Evolutionary conservation across 2,888 invertebrate species (phyloP), one percentile per base, ranked within the genome.

Genomic region (Nemurella pictetii): DNA sequence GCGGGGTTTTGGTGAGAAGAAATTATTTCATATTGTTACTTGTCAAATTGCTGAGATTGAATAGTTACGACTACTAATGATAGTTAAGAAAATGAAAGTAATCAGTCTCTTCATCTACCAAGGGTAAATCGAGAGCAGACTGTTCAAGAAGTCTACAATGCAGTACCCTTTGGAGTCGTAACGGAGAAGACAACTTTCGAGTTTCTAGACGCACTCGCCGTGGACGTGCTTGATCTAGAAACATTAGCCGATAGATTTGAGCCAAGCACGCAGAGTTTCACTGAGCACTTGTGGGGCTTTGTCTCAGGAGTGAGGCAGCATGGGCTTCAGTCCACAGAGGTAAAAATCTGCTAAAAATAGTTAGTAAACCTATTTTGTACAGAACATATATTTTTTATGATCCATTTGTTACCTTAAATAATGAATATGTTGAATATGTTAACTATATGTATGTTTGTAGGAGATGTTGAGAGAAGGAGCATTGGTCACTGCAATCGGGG

Each of bases 281-380:
- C 95, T 86, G 95, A 96, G 90, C 95, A 95, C 88, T 92, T 97
- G 28, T 95, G 96, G 93, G 96, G 96, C 0, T 96, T 96, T 90
- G 94, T 97, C 89, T 94, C 95, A 86, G 93, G 93, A 87, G 90
- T 90, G 7, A 92, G 95, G 0, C 95, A 96, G 88, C 93, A 96
- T 86, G 97, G 97, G 0, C 91, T 97, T 28, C 97, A 97, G 90
- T 95, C 96, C 5, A 96, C 96, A 81, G 98, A 98, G 89, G 82
- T 82, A 28, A 81, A 81, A 35, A 73, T 73, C 55, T 73, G 32
- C 9, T 9, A 32, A 32, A 32, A 5, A 9, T 32, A n/a, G n/a
- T n/a, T n/a, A n/a, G n/a, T n/a, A n/a, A n/a, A n/a, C n/a, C 9
- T 32, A 32, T 32, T 32, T 32, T 32, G 32, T 9, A 32, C n/a